Evolutionary conservation across 2,113 vertebrate species (phyloP), one percentile per base, ranked within the genome.

Genomic region (Lycaon pictus): DNA sequence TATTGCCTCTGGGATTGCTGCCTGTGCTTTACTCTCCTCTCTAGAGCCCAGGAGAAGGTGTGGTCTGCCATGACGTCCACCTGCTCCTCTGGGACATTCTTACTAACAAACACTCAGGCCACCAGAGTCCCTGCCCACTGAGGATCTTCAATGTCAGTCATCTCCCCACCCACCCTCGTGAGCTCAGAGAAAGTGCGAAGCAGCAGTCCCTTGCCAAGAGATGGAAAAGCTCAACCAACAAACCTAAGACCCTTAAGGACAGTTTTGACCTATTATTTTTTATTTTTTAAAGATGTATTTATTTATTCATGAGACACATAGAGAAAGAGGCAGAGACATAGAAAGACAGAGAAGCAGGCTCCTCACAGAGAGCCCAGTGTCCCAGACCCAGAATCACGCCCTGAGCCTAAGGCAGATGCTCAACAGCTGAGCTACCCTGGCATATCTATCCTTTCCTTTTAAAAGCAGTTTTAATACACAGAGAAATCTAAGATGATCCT

Each of bases 91-190:
- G 92, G 56, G 92, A 55, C 62, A 93, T 58, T 96, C 71, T 76
- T 56, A 86, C 43, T 60, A 74, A 96, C 93, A 97, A 72, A 97
- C 89, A 97, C 74, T 88, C 51, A 65, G 85, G 90, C 83, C 93
- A 94, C 89, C n/a, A 77, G 74, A 93, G 79, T 58, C 72, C 58
- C 71, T 88, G 53, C 62, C 56, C 79, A 87, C 84, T 48, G 43
- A 96, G 89, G 51, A 79, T 56, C 69, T 79, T 23, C 90, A 79
- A 37, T 48, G 32, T 72, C 85, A 43, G 17, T 55, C 88, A 92
- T 62, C 37, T 82, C 62, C 65, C 77, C 56, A 65, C 55, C 6
- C 81, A 79, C 55, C 56, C 37, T 15, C n/a, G 20, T 27, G 51
- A 80, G 72, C 62, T 95, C 72, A 51, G 72, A 96, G 48, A 83